phyloP scores from a whole-genome alignment of 2,888 invertebrate genomes.

The Sylvicola cinctus region DNA sequence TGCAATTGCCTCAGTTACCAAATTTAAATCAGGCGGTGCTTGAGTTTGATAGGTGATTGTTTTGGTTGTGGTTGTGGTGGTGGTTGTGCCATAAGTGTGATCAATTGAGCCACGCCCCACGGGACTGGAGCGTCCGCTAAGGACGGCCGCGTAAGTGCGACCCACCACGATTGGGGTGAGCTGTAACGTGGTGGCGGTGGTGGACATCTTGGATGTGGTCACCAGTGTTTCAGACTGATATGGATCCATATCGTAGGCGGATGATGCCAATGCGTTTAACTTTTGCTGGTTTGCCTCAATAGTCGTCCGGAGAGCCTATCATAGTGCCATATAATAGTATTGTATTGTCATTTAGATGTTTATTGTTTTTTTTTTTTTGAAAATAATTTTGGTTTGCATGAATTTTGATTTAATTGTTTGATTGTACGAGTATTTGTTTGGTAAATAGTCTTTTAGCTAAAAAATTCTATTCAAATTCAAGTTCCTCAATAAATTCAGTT shows the following conservation, averaged over 20 bases:
- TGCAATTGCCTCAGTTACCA: no score
- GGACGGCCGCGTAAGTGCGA: slow-evolving; percentile 45
- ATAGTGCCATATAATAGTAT: slow-evolving; percentile 7
- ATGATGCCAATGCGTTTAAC: slow-evolving; percentile 48
- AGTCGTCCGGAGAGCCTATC: slow-evolving; percentile 42
- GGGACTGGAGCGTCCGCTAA: slow-evolving; percentile 35
- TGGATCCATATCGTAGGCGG: slow-evolving; percentile 57
- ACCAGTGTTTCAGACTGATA: slow-evolving; percentile 28
- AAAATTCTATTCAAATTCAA: no score
- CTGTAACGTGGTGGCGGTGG: slow-evolving; percentile 27
- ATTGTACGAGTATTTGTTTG: neutral
- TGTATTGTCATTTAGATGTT: slow-evolving; percentile 4
- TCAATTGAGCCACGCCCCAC: neutral
- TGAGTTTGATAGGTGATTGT: slow-evolving; percentile 3
- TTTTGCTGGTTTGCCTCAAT: slow-evolving; percentile 45
- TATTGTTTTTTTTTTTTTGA: neutral
- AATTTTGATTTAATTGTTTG: neutral
- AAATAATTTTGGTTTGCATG: slow-evolving; percentile 2
- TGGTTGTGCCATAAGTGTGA: neutral
- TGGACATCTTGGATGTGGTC: slow-evolving; percentile 24
- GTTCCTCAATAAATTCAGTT: no score
- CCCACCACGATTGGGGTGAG: slow-evolving; percentile 22
- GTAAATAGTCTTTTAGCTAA: no score
- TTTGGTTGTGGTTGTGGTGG: slow-evolving; percentile 4
- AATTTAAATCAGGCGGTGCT: no score